These are phyloP conservation scores for Epirrhoe tristata DNA, from an alignment of 2,888 invertebrate genomes.

Conservation along the genomic window DNA sequence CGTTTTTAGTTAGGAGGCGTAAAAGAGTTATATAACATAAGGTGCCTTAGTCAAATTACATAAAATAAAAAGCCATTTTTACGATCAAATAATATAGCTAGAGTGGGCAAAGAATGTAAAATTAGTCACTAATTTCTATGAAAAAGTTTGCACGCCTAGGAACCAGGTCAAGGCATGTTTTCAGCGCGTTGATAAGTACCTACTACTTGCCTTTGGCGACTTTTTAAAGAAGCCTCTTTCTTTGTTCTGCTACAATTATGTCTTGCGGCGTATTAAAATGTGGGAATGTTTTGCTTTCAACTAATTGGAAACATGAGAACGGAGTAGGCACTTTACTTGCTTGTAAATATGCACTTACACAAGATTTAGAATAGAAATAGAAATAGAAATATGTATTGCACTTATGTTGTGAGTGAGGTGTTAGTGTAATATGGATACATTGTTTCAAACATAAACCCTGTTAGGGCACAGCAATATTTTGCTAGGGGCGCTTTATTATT, in stretches of 20 bases:
- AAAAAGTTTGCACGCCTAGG: slow-evolving; percentile 8
- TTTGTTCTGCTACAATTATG: slow-evolving; percentile 8
- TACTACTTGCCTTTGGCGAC: slow-evolving; percentile 13
- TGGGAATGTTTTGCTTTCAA: slow-evolving; percentile 1
- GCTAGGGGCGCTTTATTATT: too few relatives aligned
- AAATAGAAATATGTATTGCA: too few relatives aligned
- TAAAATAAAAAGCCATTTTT: background rate
- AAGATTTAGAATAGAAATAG: too few relatives aligned
- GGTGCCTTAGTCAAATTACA: background rate
- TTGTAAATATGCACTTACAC: background rate
- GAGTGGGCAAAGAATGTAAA: background rate
- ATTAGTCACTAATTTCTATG: slow-evolving; percentile 7
- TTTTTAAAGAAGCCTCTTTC: slow-evolving; percentile 16
- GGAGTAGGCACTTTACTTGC: background rate
- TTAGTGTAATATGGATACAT: too few relatives aligned
- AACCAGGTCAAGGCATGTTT: slow-evolving; percentile 13
- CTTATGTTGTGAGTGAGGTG: too few relatives aligned
- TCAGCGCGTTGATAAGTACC: slow-evolving; percentile 13
- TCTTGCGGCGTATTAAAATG: slow-evolving; percentile 17
- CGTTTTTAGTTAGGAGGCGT: too few relatives aligned
- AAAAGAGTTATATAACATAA: background rate
- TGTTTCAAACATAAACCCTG: too few relatives aligned
- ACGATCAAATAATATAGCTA: background rate
- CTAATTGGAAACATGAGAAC: slow-evolving; percentile 14
- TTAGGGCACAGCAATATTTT: too few relatives aligned